Conservation (phyloP, 2,113 vertebrate genomes). For the Paratilapia polleni region DNA sequence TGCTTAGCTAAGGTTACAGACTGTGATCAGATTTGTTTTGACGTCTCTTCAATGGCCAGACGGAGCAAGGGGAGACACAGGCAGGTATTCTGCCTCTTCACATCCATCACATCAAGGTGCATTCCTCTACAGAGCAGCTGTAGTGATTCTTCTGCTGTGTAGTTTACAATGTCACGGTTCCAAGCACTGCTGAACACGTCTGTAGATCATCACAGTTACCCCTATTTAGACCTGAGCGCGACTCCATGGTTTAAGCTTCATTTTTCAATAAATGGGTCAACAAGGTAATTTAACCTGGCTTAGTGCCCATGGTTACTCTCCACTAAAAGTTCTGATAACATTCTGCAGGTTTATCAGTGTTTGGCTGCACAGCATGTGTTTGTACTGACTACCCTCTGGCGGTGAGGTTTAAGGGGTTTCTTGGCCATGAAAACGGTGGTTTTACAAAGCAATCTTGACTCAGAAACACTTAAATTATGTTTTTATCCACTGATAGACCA, state of each 20-base stretch:
- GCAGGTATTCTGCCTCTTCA: slow-evolving; percentile 47
- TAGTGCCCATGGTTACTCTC: no score
- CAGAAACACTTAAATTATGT: no score
- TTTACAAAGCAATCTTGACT: no score
- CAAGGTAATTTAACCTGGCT: no score
- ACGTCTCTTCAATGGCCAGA: slow-evolving; percentile 39
- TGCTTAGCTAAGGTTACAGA: slow-evolving; percentile 41
- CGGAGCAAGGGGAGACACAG: slow-evolving; percentile 5
- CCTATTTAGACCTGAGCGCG: not conserved
- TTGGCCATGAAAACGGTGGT: no score
- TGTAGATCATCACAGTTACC: slow-evolving; percentile 2
- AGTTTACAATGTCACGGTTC: slow-evolving; percentile 17
- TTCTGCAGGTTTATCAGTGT: no score
- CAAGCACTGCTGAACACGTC: slow-evolving; percentile 1
- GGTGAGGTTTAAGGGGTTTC: no score
- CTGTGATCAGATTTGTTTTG: slow-evolving; percentile 54
- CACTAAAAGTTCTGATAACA: no score
- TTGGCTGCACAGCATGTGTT: no score
- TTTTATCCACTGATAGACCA: no score
- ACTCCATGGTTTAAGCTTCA: not conserved
- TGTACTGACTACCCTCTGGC: no score
- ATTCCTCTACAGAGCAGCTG: slow-evolving; percentile 39
- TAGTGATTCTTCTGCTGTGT: slow-evolving; percentile 20
- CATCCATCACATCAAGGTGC: slow-evolving; percentile 30
- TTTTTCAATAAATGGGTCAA: no score